Base-by-base conservation (phyloP, 2,797 vertebrate species). In the Molossus molossus region DNA sequence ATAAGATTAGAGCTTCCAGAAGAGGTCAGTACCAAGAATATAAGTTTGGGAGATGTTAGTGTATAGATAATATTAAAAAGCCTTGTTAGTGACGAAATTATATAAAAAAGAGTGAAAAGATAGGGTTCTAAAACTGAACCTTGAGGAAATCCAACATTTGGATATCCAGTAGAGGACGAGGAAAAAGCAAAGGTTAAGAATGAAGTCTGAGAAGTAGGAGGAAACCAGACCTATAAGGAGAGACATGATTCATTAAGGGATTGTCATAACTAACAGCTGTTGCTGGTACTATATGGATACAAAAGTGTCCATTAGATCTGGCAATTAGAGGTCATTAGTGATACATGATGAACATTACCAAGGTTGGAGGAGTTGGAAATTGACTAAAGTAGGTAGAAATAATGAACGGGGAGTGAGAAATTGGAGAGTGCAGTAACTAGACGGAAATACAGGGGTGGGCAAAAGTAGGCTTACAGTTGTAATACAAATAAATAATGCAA, bases 61-160 rank as follows among this genome's bases (percentile, higher is more conserved):
- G 37, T 88, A 10, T 64, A 37, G 17, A 12, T 64, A 48, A 64
- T 72, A 85, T 69, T 88, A 93, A 92, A 76, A 82, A 75, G 40
- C 29, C 9, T 62, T 91, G 33, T 67, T 77, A 87, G 37, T 55
- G 60, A 20, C 80, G 55, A 81, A 80, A 50, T 77, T 89, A 25
- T 75, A 23, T 58, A 69, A 94, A 9, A 64, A 80, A 80, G 87
- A 65, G n/a, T n/a, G 70, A 57, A 80, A 33, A 67, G 2, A 37
- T 79, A 69, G 6, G 58, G 3, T 86, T 90, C 76, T 84, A 37
- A 92, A 95, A 77, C 13, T 64, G 13, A 55, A 27, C 65, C 4
- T 25, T 25, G 27, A 92, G 53, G 12, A 92, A 92, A 58, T 29
- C 11, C 20, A 89, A 25, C 50, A 70, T 53, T 91, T 91, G 37